These are phyloP conservation scores for Patiria miniata DNA, from an alignment of 35 echinoderm and acorn worm species.

Conservation along the genomic window DNA sequence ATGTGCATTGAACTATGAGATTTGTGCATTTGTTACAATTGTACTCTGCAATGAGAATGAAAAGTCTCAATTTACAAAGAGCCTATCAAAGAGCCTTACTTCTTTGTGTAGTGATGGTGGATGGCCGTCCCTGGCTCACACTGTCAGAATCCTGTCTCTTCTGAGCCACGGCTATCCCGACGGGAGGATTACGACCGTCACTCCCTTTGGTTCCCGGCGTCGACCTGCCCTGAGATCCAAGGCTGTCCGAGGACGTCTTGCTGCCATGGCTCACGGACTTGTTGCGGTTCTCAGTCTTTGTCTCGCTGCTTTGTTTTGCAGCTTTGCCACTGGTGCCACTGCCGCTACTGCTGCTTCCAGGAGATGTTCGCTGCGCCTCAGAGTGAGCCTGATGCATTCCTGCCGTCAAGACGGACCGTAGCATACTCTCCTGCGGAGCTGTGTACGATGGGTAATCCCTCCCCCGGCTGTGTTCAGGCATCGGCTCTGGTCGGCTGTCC, in stretches of 20 bases:
- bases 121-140: slow-evolving; percentile 40
- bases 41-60: too few species aligned
- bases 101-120: slow-evolving; percentile 38
- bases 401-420: slow-evolving; percentile 47
- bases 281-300: background rate
- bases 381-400: slow-evolving; percentile 33
- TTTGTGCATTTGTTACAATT: too few species aligned
- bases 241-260: slow-evolving; percentile 15
- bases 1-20: too few species aligned
- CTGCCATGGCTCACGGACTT: slow-evolving; percentile 13
- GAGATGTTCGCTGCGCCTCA: slow-evolving; percentile 31
- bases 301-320: background rate
- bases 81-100: slow-evolving; percentile 47
- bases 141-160: slow-evolving; percentile 76
- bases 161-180: slow-evolving; percentile 93
- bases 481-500: background rate
- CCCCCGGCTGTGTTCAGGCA: background rate
- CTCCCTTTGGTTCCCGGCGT: slow-evolving; percentile 60
- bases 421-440: slow-evolving; percentile 56
- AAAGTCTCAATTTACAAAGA: too few species aligned
- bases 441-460: background rate
- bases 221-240: slow-evolving; percentile 36
- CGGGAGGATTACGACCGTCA: slow-evolving; percentile 73
- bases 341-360: slow-evolving; percentile 4
- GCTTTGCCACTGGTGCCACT: background rate